phyloP scores from a whole-genome alignment of 2,113 vertebrate genomes.

The Psittacus erithacus region DNA sequence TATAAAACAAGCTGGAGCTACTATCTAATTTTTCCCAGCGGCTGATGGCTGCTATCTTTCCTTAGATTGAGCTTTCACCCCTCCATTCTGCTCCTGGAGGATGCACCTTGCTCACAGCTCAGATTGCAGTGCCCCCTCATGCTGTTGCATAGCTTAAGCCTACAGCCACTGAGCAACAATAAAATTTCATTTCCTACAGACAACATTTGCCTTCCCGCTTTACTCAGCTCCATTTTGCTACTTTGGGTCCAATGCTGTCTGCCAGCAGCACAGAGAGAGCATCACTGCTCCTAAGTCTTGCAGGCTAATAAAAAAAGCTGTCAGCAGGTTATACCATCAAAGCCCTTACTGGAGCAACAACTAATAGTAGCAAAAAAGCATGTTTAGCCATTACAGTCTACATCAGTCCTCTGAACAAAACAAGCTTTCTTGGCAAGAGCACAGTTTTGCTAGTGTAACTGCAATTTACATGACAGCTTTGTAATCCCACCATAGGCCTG shows the following conservation, averaged over 20 bases:
- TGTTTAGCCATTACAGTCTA: neutral
- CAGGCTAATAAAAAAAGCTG: neutral
- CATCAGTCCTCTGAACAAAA: neutral
- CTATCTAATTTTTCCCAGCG: neutral
- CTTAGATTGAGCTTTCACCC: neutral
- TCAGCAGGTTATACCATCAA: neutral
- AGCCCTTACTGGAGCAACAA: neutral
- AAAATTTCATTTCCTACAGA: neutral
- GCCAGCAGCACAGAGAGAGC: neutral
- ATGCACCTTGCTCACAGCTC: neutral
- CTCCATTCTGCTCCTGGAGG: neutral
- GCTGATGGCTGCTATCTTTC: neutral
- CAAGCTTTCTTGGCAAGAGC: neutral
- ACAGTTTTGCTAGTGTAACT: neutral
- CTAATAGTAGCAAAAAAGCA: neutral
- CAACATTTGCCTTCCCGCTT: neutral
- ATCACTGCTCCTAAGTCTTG: neutral
- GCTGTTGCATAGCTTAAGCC: neutral
- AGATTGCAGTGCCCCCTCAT: neutral
- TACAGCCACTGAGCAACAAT: neutral
- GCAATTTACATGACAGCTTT: neutral
- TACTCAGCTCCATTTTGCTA: neutral
- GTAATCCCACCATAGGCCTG: neutral
- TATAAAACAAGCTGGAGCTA: neutral
- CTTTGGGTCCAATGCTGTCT: neutral